Evolutionary conservation across 37 sponge, comb jelly and placozoan genomes (phyloP), one percentile per base, ranked within the genome.

Genomic region (Hexactinellida sp.): DNA sequence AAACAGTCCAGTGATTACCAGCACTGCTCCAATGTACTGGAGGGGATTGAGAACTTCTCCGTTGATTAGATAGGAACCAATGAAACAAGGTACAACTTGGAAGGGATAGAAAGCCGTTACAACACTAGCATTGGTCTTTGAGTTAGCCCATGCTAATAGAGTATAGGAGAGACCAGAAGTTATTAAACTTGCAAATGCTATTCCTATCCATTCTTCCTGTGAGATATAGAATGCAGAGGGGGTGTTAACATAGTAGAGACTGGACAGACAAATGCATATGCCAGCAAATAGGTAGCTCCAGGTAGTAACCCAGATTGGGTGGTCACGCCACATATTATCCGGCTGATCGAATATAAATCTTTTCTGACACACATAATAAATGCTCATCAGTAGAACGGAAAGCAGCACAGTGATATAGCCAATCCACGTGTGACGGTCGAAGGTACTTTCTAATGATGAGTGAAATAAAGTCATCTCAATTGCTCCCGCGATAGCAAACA

Each of bases 61-160:
- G n/a, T 85, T 86, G 54, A 92, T 47, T 34, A 92, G 84, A 84
- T 86, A 89, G 0, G 92, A 87, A 0, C 84, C 76, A 36, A 86
- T 16, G 24, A 86, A 87, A 39, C 85, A 76, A 9, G 87, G 83
- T 30, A 85, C 37, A 82, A 92, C 95, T 89, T 94, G 95, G 28
- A 89, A 24, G 37, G 95, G 95, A 91, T 91, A 92, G 84, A 92
- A 94, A 23, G 93, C 95, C 38, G 93, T 90, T n/a, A 92, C 91
- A 10, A 94, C 32, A 30, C 90, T 87, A 36, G 91, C 34, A 38
- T 89, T 84, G 24, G 92, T 71, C 35, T 92, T 91, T n/a, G 88
- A 54, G 55, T 91, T 92, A 36, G 90, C 83, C 95, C 95, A 94
- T 21, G 93, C 89, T 84, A 92, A 54, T 36, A 94, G 87, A 37